A percentile compares a stretch with the other conserved stretches of the same genome.
Evolutionary conservation across 2,797 vertebrate species (phyloP).

Genomic region (Allobates femoralis): DNA sequence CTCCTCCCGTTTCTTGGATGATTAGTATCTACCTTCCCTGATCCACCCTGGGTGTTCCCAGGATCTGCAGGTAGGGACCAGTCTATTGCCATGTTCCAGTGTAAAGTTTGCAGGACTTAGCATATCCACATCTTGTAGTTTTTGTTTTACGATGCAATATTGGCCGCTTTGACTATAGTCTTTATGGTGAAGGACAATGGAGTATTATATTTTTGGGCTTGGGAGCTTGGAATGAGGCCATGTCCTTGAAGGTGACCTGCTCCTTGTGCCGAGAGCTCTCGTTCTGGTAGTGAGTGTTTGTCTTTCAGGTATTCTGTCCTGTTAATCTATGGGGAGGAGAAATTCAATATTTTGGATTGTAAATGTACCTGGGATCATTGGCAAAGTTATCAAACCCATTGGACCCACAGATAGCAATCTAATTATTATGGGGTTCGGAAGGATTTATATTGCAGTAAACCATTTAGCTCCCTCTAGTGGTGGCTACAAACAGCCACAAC

Average conservation of each 20-base stretch:
- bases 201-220: neutral
- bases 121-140: neutral
- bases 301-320: neutral
- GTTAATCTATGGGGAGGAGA: neutral
- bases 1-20: neutral
- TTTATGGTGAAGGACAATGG: neutral
- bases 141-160: neutral
- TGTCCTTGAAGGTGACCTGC: neutral
- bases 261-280: neutral
- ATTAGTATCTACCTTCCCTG: neutral
- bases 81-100: neutral
- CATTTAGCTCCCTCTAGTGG: no score
- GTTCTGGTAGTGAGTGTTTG: neutral
- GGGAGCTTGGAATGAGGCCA: neutral
- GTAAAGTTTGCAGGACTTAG: neutral
- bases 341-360: no score
- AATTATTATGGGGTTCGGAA: no score
- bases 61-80: neutral
- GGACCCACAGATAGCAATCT: no score
- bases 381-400: no score
- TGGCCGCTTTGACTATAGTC: neutral
- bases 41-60: conserved; percentile 36
- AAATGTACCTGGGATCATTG: no score
- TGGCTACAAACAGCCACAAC: no score
- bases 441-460: no score